A percentile compares a stretch with the other conserved stretches of the same genome.
Conservation (phyloP, 2,113 vertebrate species). For the Prietella phreatophila region DNA sequence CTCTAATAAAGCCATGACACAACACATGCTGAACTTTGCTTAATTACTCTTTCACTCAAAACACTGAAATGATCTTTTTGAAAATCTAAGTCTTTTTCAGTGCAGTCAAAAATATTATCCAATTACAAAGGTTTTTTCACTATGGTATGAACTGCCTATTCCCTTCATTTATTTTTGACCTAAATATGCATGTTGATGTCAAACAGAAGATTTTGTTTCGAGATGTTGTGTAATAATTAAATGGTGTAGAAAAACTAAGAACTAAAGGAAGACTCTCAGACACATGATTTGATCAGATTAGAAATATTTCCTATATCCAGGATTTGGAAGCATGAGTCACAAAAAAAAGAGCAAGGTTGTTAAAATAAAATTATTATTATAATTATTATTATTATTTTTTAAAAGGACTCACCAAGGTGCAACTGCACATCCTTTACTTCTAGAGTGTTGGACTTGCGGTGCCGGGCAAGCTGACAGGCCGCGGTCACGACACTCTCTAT, state of each 20-base stretch:
- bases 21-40: background rate
- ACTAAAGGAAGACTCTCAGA: background rate
- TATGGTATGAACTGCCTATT: background rate
- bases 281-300: background rate
- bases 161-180: background rate
- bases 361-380: no score
- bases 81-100: background rate
- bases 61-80: background rate
- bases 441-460: conserved; percentile 95
- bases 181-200: background rate
- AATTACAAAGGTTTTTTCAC: no score
- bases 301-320: background rate
- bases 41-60: background rate
- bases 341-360: background rate
- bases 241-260: background rate
- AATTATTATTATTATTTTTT: no score
- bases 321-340: no score
- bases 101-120: background rate
- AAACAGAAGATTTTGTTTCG: background rate
- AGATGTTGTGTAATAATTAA: background rate
- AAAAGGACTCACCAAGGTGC: conserved; percentile 82
- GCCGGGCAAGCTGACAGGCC: conserved; percentile 92
- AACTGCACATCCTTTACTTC: conserved; percentile 98
- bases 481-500: conserved; percentile 98
- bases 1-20: background rate